Evolutionary conservation across 92 coral and sea anemone species (phyloP).

Genomic region (Phymanthus crucifer): DNA sequence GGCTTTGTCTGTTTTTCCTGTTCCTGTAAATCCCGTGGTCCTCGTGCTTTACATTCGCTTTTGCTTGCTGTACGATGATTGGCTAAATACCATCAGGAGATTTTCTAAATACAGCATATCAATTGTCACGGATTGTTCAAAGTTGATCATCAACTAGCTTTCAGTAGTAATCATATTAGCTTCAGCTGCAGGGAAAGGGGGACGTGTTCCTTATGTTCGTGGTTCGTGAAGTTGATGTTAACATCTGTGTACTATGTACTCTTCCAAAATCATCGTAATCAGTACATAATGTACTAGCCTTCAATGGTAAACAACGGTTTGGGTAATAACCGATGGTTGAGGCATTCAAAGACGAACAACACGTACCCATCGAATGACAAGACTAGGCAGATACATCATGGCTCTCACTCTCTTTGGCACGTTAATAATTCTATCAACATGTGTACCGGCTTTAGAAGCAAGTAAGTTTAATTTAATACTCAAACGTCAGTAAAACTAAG

Average conservation of each 20-base stretch:
- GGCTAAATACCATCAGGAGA: slow-evolving; percentile 39
- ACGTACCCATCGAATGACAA: slow-evolving; percentile 8
- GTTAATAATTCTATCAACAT: slow-evolving; percentile 18
- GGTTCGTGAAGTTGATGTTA: neutral
- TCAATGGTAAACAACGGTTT: neutral
- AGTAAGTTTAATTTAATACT: slow-evolving; percentile 7
- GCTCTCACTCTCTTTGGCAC: slow-evolving; percentile 23
- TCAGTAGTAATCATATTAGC: neutral
- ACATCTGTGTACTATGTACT: neutral
- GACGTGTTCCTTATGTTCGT: slow-evolving; percentile 10
- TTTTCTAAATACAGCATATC: slow-evolving; percentile 6
- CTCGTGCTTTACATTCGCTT: neutral
- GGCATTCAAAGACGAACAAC: neutral
- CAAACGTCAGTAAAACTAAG: neutral
- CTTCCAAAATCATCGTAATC: neutral
- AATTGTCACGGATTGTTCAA: slow-evolving; percentile 7
- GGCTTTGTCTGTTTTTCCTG: neutral
- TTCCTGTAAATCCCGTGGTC: neutral
- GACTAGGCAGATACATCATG: slow-evolving; percentile 29
- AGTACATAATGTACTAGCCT: neutral
- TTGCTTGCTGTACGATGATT: slow-evolving; percentile 11
- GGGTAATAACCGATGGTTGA: neutral
- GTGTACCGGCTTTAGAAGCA: slow-evolving; percentile 21
- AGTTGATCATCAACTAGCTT: slow-evolving; percentile 28
- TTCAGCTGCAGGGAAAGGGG: neutral